Conservation (phyloP, 2,888 invertebrate species). For the Tyria jacobaeae region DNA sequence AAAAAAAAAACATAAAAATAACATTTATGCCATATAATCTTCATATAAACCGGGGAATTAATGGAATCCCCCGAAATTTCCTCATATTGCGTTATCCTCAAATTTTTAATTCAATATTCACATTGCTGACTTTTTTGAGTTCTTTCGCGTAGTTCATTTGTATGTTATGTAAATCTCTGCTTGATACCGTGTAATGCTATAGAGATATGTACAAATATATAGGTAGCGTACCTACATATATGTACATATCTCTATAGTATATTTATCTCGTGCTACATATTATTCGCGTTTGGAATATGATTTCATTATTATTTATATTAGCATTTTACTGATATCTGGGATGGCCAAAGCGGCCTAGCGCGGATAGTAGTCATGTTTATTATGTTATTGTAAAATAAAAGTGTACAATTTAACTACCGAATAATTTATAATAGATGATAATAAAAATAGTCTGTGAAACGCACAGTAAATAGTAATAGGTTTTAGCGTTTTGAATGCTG, state of each 20-base stretch:
- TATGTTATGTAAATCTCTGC: background rate
- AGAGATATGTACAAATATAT: background rate
- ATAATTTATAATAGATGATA: background rate
- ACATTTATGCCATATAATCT: slow-evolving; percentile 28
- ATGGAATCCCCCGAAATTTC: slow-evolving; percentile 23
- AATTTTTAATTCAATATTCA: slow-evolving; percentile 38
- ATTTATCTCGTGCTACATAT: too few relatives aligned
- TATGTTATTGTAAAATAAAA: background rate
- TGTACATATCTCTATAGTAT: too few relatives aligned
- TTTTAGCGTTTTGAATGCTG: too few relatives aligned
- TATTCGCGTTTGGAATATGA: background rate
- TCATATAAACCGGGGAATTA: slow-evolving; percentile 30
- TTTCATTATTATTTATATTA: background rate
- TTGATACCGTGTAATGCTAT: background rate
- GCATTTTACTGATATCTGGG: background rate
- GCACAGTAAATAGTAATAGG: too few relatives aligned
- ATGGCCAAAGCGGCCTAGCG: background rate
- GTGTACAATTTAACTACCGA: background rate
- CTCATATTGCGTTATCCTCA: slow-evolving; percentile 26
- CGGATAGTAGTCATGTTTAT: background rate
- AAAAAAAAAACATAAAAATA: slow-evolving; percentile 32
- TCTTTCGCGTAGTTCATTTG: slow-evolving; percentile 28
- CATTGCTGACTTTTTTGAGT: slow-evolving; percentile 22
- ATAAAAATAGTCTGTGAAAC: too few relatives aligned
- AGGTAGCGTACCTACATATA: too few relatives aligned